Conservation (phyloP, 2,113 vertebrate genomes). For the Origma solitaria region DNA sequence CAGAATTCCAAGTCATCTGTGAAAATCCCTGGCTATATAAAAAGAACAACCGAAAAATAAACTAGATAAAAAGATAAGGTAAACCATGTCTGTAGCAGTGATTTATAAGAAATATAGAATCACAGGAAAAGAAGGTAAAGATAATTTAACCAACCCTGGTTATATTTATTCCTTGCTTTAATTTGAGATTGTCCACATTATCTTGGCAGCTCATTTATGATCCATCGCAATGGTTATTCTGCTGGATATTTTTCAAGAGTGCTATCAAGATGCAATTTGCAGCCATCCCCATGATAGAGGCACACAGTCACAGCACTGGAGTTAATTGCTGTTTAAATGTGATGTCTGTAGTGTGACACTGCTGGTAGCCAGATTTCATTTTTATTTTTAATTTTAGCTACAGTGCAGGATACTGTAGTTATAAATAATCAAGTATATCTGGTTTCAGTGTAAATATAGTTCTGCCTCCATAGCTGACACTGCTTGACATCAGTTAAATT, state of each 20-base stretch:
- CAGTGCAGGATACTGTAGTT: not conserved
- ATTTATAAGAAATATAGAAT: not conserved
- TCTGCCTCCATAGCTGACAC: slow-evolving; percentile 15
- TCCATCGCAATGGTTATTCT: not conserved
- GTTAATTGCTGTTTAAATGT: slow-evolving; percentile 24
- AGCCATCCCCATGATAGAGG: not conserved
- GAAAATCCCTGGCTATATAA: not conserved
- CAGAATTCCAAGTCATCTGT: not conserved
- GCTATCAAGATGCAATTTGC: not conserved
- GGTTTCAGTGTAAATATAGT: not conserved
- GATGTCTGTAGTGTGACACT: not conserved
- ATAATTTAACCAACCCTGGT: not conserved
- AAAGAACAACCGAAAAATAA: not conserved
- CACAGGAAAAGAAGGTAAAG: not conserved
- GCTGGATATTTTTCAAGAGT: not conserved
- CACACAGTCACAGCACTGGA: not conserved
- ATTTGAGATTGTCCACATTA: slow-evolving; percentile 7
- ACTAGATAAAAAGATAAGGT: not conserved
- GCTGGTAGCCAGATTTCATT: not conserved
- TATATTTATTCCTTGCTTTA: slow-evolving; percentile 50
- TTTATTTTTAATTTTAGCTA: slow-evolving; percentile 9
- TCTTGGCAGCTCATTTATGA: slow-evolving; percentile 39
- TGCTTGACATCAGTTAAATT: slow-evolving; percentile 15
- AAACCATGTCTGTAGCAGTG: not conserved
- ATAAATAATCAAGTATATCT: not conserved